Percentiles rank a stretch among this genome's conserved stretches.
phyloP scores from a whole-genome alignment of 1,140 invertebrate genomes.

The Platorchestia sp. region DNA sequence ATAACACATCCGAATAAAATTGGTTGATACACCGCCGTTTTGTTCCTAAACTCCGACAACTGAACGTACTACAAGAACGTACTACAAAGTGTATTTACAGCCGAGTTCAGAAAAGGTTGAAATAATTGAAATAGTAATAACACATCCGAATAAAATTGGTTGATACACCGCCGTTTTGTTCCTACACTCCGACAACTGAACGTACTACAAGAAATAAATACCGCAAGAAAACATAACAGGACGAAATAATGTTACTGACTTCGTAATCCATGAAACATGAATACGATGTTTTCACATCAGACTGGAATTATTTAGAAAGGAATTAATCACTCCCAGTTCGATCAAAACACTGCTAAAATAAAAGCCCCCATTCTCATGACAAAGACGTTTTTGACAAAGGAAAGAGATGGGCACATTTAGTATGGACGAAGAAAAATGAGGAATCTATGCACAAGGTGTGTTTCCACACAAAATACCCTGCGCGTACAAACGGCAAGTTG shows the following conservation, averaged over 20 bases:
- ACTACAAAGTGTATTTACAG: not conserved
- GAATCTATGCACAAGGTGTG: too few relatives aligned
- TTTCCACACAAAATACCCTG: too few relatives aligned
- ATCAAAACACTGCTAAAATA: not conserved
- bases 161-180: not conserved
- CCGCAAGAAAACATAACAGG: not conserved
- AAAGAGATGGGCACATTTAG: too few relatives aligned
- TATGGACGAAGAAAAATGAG: too few relatives aligned
- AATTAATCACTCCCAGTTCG: not conserved
- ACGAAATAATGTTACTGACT: not conserved
- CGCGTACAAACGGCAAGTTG: too few relatives aligned
- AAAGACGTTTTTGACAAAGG: too few relatives aligned
- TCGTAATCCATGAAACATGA: not conserved
- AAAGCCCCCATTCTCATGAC: too few relatives aligned
- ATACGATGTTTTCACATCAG: not conserved
- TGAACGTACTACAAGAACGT: not conserved
- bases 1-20: too few relatives aligned
- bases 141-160: not conserved
- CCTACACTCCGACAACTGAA: not conserved
- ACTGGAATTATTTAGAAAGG: not conserved
- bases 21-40: too few relatives aligned
- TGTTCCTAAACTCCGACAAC: too few relatives aligned
- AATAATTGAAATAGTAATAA: not conserved
- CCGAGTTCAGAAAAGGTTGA: not conserved
- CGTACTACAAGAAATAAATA: not conserved